phyloP scores from a whole-genome alignment of 2,888 invertebrate genomes.

The Fragum whitleyi region DNA sequence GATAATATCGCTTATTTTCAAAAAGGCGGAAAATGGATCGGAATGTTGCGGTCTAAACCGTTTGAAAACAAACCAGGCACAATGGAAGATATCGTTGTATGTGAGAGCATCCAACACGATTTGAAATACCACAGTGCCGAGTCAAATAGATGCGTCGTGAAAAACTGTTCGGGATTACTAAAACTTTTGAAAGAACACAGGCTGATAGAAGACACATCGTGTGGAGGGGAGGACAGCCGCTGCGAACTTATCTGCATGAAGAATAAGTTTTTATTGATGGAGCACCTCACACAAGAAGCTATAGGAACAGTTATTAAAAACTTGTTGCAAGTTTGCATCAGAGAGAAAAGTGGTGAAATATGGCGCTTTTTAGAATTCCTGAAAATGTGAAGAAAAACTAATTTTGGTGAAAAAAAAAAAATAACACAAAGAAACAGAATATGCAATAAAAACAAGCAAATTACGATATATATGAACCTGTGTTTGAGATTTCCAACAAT shows the following conservation, averaged over 20 bases:
- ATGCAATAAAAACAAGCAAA: too few relatives aligned
- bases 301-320: background rate
- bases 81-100: background rate
- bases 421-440: too few relatives aligned
- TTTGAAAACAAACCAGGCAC: background rate
- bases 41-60: background rate
- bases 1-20: background rate
- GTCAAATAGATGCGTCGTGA: background rate
- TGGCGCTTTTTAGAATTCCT: background rate
- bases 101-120: background rate
- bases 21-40: background rate
- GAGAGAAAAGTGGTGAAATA: background rate
- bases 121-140: background rate
- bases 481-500: too few relatives aligned
- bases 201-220: background rate
- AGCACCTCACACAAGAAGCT: background rate
- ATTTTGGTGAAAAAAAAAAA: too few relatives aligned
- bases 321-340: background rate
- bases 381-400: background rate
- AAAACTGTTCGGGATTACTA: background rate
- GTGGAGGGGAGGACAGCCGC: background rate
- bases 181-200: background rate
- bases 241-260: background rate
- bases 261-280: background rate
- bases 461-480: too few relatives aligned